Evolutionary conservation across 1,140 invertebrate genomes (phyloP), one percentile per base, ranked within the genome.

Genomic region (Trichonephila clavata): DNA sequence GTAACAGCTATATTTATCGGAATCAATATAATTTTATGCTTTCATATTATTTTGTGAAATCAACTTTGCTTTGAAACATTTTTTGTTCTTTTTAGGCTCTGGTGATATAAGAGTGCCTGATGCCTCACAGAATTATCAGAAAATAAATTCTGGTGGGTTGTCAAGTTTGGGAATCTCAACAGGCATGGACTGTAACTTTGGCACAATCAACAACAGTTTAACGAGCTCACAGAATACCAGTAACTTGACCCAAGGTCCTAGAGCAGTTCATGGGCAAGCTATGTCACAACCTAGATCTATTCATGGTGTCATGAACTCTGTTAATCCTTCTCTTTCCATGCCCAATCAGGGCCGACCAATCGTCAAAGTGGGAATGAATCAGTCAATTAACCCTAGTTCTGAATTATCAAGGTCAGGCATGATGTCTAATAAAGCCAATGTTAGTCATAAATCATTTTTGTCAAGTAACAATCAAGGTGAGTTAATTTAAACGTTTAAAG

Each of bases 311-410:
- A 61, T 93, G 92, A 93, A 93, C 39, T 93, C 92, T 43, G 91
- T 86, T 61, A 24, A 20, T 1, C 71, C 86, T 59, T 86, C 94
- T 84, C 50, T 94, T 20, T 84, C 88, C n/a, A 90, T 87, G 68
- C 91, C 87, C 21, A 65, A 59, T 88, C 94, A 95, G 87, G 95
- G 95, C 16, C 93, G 95, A 86, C 95, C 95, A 13, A 95, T 95
- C 87, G 95, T 95, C 10, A 95, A 95, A 95, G 93, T 89, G 21
- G 95, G 95, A 94, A 80, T 88, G 92, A 57, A 27, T 27, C 92
- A 93, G 57, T 18, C 43, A 21, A 18, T 92, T 21, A 94, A 94
- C 20, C 71, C 89, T 10, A 87, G 24, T 80, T 21, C 21, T 92
- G 84, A 92, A 39, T 20, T 91, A 20, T 61, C 77, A 57, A 92